Evolutionary conservation across 2,888 invertebrate genomes (phyloP).

Genomic region (Girardia tigrina): DNA sequence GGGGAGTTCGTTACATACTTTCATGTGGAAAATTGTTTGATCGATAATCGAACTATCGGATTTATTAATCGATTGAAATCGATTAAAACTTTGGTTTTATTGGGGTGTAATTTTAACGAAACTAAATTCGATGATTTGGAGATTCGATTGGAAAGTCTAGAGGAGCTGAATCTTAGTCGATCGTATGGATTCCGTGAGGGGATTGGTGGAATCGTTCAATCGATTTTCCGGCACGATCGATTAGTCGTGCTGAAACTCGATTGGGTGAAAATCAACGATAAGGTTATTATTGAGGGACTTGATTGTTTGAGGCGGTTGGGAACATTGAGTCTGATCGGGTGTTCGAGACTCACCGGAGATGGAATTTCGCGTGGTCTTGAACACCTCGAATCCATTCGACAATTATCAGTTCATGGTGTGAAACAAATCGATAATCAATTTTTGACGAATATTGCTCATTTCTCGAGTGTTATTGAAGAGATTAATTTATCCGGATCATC

Average conservation of each 20-base stretch:
- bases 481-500: background rate
- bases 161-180: background rate
- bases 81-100: background rate
- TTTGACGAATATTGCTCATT: background rate
- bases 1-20: background rate
- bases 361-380: background rate
- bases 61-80: background rate
- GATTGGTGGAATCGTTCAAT: background rate
- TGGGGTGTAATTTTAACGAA: constrained; percentile 15
- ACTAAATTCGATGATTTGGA: background rate
- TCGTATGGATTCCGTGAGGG: background rate
- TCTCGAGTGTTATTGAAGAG: background rate
- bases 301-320: background rate
- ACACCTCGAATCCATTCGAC: background rate
- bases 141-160: background rate
- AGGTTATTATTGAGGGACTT: background rate
- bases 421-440: background rate
- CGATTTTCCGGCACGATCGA: background rate
- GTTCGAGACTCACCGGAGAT: background rate
- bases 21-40: background rate
- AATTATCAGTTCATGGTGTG: background rate
- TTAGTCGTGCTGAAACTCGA: background rate
- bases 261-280: constrained; percentile 14
- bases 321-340: background rate
- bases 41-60: background rate